A percentile compares a stretch with the other conserved stretches of the same genome.
These are phyloP conservation scores for Belgica antarctica DNA, from an alignment of 2,888 invertebrate species.

Conservation along the genomic window DNA sequence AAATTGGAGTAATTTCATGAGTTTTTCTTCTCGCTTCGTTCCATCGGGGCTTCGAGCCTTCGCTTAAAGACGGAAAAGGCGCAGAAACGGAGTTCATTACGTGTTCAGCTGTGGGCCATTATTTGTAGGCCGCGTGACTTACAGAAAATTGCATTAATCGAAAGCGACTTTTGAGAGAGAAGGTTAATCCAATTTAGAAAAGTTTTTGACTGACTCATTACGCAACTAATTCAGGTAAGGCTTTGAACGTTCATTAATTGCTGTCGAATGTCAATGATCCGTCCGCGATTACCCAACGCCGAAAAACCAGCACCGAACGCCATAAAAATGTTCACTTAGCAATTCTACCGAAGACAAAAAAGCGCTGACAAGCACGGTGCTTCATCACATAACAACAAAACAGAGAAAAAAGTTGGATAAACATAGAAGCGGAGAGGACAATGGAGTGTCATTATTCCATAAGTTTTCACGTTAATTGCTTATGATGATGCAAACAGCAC, in stretches of 20 bases:
- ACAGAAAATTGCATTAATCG: constrained; percentile 2
- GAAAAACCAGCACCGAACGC: not conserved
- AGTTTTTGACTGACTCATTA: no score
- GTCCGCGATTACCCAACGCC: not conserved
- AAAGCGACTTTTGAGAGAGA: not conserved
- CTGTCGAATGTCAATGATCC: constrained; percentile 9
- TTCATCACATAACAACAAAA: not conserved
- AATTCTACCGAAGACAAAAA: constrained; percentile 13
- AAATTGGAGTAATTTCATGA: constrained; percentile 18
- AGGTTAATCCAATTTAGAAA: constrained; percentile 19
- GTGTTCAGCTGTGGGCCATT: not conserved
- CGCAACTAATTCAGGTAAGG: constrained; percentile 4
- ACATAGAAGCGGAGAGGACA: constrained; percentile 29
- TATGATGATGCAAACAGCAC: constrained; percentile 34
- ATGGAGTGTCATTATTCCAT: constrained; percentile 39
- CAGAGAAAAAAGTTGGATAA: constrained; percentile 1
- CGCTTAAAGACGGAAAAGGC: not conserved
- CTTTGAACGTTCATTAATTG: not conserved
- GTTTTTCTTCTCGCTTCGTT: not conserved
- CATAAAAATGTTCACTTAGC: not conserved
- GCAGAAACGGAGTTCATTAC: constrained; percentile 13
- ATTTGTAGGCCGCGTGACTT: constrained; percentile 13
- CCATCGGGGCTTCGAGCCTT: not conserved
- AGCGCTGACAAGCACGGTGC: not conserved
- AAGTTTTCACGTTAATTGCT: constrained; percentile 41